Conservation (phyloP, 2,888 invertebrate species). For the Cheilosia grossa region DNA sequence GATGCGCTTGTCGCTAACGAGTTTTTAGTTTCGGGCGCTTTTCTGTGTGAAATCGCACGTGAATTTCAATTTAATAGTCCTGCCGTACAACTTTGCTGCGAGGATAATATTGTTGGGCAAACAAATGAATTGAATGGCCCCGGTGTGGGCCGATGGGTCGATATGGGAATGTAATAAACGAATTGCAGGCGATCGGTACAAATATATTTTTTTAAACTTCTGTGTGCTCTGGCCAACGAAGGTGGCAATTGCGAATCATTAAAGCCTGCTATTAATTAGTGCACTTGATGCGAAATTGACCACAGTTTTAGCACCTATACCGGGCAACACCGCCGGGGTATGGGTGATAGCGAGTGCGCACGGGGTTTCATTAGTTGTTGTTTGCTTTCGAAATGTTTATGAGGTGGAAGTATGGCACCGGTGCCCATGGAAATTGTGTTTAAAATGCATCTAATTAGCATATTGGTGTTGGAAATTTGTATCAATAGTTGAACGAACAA, state of each 20-base stretch:
- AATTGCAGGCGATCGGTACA: constrained; percentile 26
- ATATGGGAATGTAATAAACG: constrained; percentile 29
- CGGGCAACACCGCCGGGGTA: neutral
- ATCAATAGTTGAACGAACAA: neutral
- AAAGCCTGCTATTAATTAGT: constrained; percentile 66
- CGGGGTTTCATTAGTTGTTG: constrained; percentile 25
- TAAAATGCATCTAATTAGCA: constrained; percentile 54
- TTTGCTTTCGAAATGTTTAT: constrained; percentile 28
- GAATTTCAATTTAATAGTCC: constrained; percentile 60
- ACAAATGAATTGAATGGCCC: constrained; percentile 51
- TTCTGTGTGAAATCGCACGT: constrained; percentile 31
- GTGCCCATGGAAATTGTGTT: constrained; percentile 22
- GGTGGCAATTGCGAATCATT: constrained; percentile 53
- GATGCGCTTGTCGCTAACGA: constrained; percentile 48
- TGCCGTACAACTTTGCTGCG: constrained; percentile 27
- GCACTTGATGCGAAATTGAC: constrained; percentile 60
- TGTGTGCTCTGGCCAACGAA: neutral
- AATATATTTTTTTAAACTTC: neutral
- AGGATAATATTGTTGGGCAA: constrained; percentile 47
- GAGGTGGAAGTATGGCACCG: constrained; percentile 6
- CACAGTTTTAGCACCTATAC: constrained; percentile 57
- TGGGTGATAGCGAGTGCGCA: neutral
- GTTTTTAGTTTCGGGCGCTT: constrained; percentile 48
- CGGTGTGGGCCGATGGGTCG: neutral
- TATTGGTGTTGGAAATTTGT: constrained; percentile 10